A percentile compares a stretch with the other conserved stretches of the same genome.
These are phyloP conservation scores for Heteromyza rotundicornis DNA, from an alignment of 2,888 invertebrate genomes.

Conservation along the genomic window DNA sequence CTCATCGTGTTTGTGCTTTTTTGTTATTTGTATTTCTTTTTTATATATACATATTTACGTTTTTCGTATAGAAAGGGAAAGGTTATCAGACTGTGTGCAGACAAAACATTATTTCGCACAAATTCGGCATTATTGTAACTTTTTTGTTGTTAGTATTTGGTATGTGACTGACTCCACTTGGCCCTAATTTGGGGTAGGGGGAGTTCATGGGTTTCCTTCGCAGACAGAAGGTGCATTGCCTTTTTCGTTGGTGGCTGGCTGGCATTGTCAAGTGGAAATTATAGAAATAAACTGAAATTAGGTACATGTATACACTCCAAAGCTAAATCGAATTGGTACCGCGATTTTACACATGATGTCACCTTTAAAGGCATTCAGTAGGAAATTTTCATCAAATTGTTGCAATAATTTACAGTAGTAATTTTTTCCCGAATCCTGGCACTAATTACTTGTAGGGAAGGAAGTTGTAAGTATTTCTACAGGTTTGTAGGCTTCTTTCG, in stretches of 20 bases:
- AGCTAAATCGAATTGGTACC: neutral
- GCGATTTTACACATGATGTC: too few relatives aligned
- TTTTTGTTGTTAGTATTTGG: neutral
- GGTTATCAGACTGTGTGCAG: slow-evolving; percentile 52
- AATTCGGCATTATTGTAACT: slow-evolving; percentile 26
- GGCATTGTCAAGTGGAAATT: too few relatives aligned
- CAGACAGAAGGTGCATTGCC: slow-evolving; percentile 12
- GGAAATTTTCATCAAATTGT: too few relatives aligned
- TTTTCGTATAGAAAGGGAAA: slow-evolving; percentile 46
- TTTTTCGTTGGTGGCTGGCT: neutral
- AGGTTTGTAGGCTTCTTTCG: too few relatives aligned
- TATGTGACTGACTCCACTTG: slow-evolving; percentile 6
- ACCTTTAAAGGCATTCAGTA: too few relatives aligned
- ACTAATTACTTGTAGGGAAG: too few relatives aligned
- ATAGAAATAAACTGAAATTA: too few relatives aligned
- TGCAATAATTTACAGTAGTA: too few relatives aligned
- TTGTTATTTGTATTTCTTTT: slow-evolving; percentile 22
- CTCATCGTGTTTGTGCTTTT: neutral
- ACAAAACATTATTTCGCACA: slow-evolving; percentile 35
- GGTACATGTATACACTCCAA: neutral
- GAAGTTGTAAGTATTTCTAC: too few relatives aligned
- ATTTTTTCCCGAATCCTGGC: too few relatives aligned
- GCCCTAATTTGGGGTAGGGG: neutral
- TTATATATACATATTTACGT: too few relatives aligned
- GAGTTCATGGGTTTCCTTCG: slow-evolving; percentile 7